These are phyloP conservation scores for Catharus bicknelli DNA, from an alignment of 2,113 vertebrate genomes.

Conservation along the genomic window DNA sequence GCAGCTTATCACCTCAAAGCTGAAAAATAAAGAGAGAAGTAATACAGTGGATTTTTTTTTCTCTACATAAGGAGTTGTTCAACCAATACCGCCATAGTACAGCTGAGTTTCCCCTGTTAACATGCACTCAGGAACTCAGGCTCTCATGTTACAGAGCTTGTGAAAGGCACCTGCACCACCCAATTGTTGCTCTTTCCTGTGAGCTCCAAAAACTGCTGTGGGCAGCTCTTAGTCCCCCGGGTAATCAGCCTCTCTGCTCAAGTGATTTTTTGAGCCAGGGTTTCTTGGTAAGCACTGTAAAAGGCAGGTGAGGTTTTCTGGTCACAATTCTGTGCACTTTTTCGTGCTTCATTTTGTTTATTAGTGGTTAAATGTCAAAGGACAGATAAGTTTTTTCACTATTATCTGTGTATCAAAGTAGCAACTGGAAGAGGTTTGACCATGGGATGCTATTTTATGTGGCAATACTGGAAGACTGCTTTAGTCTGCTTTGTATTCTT, in stretches of 20 bases:
- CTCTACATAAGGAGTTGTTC: background rate
- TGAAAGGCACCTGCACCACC: background rate
- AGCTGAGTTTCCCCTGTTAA: background rate
- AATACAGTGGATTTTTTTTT: background rate
- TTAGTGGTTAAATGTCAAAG: background rate
- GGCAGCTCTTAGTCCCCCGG: background rate
- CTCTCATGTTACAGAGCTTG: accelerated
- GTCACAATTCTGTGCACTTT: background rate
- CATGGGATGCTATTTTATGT: background rate
- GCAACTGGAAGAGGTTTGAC: background rate
- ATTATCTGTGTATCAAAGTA: background rate
- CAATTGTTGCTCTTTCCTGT: background rate
- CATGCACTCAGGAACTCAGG: background rate
- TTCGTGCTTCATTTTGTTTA: background rate
- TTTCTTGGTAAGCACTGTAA: background rate
- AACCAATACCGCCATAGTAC: background rate
- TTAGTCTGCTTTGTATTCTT: background rate
- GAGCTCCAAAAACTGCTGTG: background rate
- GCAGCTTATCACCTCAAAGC: background rate
- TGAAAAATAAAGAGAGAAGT: background rate
- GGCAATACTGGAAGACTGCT: background rate
- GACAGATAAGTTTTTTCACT: background rate
- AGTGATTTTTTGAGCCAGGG: background rate
- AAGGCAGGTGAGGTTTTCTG: background rate
- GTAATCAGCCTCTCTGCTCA: background rate